Evolutionary conservation across 2,113 vertebrate species (phyloP).

Genomic region (Ophthalmolycus amberensis): DNA sequence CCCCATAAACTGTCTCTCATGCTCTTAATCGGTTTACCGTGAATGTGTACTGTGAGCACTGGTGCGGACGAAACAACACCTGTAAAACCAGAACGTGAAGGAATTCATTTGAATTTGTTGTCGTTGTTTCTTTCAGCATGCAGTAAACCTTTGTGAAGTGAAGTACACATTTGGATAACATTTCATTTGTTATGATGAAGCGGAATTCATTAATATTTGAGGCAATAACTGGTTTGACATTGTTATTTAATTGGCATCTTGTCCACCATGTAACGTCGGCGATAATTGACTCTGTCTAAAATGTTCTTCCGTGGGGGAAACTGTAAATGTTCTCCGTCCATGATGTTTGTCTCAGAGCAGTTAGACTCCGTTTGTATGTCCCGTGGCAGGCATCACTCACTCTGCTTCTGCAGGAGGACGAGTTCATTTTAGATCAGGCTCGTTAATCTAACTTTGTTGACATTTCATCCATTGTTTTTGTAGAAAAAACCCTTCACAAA

Average conservation of each 20-base stretch:
- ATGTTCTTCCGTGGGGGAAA: conserved; percentile 69
- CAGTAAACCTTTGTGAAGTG: conserved; percentile 70
- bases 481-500: conserved; percentile 56
- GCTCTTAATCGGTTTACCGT: conserved; percentile 43
- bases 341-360: conserved; percentile 44
- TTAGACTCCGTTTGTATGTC: conserved; percentile 4
- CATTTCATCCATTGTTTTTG: conserved; percentile 37
- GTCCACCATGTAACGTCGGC: conserved; percentile 28
- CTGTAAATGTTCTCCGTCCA: conserved; percentile 37
- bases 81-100: conserved; percentile 45
- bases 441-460: conserved; percentile 33
- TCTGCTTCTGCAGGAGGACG: conserved; percentile 31
- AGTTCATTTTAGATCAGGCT: conserved; percentile 12
- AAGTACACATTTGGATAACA: conserved; percentile 47
- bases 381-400: conserved; percentile 7
- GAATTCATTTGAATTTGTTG: conserved; percentile 17
- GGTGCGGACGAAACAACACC: conserved; percentile 16
- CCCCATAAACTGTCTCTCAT: conserved; percentile 49
- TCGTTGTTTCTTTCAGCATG: conserved; percentile 73
- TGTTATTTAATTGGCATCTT: conserved; percentile 51
- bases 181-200: conserved; percentile 65
- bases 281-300: conserved; percentile 54
- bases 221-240: conserved; percentile 83
- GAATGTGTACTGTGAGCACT: conserved; percentile 48
- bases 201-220: conserved; percentile 77